These are phyloP conservation scores for Unio delphinus DNA, from an alignment of 2,888 invertebrate genomes.

Conservation along the genomic window DNA sequence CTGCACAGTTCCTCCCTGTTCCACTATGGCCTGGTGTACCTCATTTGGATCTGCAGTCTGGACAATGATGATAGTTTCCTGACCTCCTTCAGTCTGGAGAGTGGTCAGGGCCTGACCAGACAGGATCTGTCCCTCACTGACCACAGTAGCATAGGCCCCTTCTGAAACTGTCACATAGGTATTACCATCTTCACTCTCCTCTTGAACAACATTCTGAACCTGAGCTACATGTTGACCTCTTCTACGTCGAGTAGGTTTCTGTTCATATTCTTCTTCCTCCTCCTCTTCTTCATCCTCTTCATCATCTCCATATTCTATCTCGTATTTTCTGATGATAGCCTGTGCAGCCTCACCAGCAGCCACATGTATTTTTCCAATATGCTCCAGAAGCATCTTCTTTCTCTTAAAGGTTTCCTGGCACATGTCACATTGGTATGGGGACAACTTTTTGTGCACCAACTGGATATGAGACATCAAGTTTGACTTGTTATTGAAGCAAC, in stretches of 20 bases:
- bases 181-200: conserved; percentile 36
- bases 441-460: conserved; percentile 62
- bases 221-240: conserved; percentile 28
- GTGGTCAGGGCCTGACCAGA: conserved; percentile 60
- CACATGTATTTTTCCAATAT: conserved; percentile 63
- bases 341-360: conserved; percentile 62
- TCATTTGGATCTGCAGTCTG: conserved; percentile 63
- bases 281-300: conserved; percentile 47
- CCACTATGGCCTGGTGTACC: conserved; percentile 64
- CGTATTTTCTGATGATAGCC: conserved; percentile 58
- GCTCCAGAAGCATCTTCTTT: conserved; percentile 62
- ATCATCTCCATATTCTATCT: conserved; percentile 58
- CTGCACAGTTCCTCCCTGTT: conserved; percentile 58
- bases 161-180: conserved; percentile 44
- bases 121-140: conserved; percentile 55
- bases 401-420: conserved; percentile 66
- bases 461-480: conserved; percentile 67
- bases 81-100: conserved; percentile 57
- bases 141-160: conserved; percentile 46
- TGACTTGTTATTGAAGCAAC: conserved; percentile 67
- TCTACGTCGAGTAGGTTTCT: conserved; percentile 5
- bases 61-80: conserved; percentile 65
- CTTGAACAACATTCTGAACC: conserved; percentile 34
- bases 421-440: conserved; percentile 67
- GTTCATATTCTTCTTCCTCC: conserved; percentile 32